These are phyloP conservation scores for Polia nebulosa DNA, from an alignment of 2,888 invertebrate species.

Conservation along the genomic window DNA sequence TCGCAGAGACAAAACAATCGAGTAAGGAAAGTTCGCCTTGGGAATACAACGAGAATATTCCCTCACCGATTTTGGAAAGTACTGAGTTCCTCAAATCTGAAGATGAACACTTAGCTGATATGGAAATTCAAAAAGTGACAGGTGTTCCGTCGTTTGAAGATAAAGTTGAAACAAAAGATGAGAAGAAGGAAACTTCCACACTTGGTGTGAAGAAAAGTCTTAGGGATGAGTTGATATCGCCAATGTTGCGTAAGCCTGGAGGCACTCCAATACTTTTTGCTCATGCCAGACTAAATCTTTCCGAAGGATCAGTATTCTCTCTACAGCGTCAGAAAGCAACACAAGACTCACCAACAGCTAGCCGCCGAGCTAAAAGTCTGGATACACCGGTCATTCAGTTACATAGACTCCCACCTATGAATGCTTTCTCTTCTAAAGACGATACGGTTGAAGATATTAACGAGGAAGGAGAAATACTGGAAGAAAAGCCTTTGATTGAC, in stretches of 20 bases:
- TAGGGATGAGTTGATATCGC: slow-evolving; percentile 93
- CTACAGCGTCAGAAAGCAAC: slow-evolving; percentile 95
- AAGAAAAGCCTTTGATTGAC: slow-evolving; percentile 91
- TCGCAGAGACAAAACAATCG: slow-evolving; percentile 87
- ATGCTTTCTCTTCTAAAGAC: slow-evolving; percentile 97
- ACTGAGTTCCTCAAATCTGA: slow-evolving; percentile 92
- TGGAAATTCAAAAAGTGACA: slow-evolving; percentile 91
- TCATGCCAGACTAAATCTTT: slow-evolving; percentile 94
- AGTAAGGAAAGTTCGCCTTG: slow-evolving; percentile 91
- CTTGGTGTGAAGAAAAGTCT: slow-evolving; percentile 89
- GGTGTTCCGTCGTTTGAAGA: slow-evolving; percentile 83
- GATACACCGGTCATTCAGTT: slow-evolving; percentile 96
- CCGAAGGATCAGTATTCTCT: slow-evolving; percentile 95
- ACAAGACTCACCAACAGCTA: slow-evolving; percentile 93
- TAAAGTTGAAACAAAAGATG: slow-evolving; percentile 76
- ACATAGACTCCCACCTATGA: slow-evolving; percentile 95
- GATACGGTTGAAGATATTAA: slow-evolving; percentile 96
- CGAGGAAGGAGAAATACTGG: slow-evolving; percentile 92
- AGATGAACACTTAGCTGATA: slow-evolving; percentile 90
- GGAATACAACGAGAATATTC: slow-evolving; percentile 92
- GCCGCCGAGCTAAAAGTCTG: slow-evolving; percentile 95
- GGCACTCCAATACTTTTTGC: slow-evolving; percentile 95
- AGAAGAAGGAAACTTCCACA: slow-evolving; percentile 77
- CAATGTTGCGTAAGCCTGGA: slow-evolving; percentile 93
- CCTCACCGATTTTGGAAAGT: slow-evolving; percentile 92